Percentiles rank a stretch among this genome's conserved stretches.
Evolutionary conservation across 2,113 vertebrate species (phyloP).

Genomic region (Leucoraja erinaceus): DNA sequence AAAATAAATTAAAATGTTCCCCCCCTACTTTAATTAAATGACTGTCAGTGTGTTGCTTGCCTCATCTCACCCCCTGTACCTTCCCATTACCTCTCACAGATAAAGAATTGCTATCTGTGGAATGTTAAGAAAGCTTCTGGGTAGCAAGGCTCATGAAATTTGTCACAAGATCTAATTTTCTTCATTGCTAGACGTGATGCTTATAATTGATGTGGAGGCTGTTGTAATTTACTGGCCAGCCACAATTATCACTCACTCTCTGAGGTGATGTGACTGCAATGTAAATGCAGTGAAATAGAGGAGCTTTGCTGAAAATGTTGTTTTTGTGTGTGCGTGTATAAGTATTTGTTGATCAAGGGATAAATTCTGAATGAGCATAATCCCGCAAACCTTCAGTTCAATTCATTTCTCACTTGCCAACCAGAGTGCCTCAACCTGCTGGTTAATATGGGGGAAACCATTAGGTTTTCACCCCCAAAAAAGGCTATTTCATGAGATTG

Average conservation of each 20-base stretch:
- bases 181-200: conserved; percentile 73
- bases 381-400: not conserved
- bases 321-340: not conserved
- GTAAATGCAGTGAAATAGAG: conserved; percentile 58
- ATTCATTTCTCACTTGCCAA: not conserved
- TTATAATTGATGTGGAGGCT: conserved; percentile 79
- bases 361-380: not conserved
- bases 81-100: conserved; percentile 76
- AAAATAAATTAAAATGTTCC: conserved; percentile 62
- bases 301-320: conserved; percentile 45
- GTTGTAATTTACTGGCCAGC: conserved; percentile 73
- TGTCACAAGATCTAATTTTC: conserved; percentile 81
- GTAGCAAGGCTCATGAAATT: conserved; percentile 74
- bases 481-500: conserved; percentile 52
- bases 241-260: conserved; percentile 71
- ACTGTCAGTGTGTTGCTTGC: conserved; percentile 66
- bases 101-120: conserved; percentile 79
- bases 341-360: not conserved
- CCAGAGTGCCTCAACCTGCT: not conserved
- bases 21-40: conserved; percentile 92
- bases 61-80: conserved; percentile 72
- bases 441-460: not conserved
- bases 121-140: conserved; percentile 75
- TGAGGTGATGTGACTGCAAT: conserved; percentile 71
- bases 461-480: conserved; percentile 1